Evolutionary conservation across 2,797 vertebrate genomes (phyloP), one percentile per base, ranked within the genome.

Genomic region (Okamejei kenojei): DNA sequence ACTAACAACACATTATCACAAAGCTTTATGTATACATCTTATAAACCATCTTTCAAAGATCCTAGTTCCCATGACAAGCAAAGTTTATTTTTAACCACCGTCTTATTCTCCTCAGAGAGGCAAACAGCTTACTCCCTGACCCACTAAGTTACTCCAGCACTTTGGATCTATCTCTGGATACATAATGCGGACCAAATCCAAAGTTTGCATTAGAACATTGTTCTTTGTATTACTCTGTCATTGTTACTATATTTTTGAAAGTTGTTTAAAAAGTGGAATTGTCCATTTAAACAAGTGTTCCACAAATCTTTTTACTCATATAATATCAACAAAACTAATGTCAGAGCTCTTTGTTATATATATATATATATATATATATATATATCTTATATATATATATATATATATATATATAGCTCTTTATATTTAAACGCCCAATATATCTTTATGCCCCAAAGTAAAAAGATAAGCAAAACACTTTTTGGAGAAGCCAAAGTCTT

Each of bases 51-150:
- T 68, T 74, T 54, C 38, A 74, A 74, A 74, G 11, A 92, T 58
- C 90, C 71, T 92, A 92, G 21, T 68, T 13, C 71, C 68, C 71
- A 54, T 11, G 35, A 26, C 71, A 76, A 92, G 90, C 90, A 92
- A 92, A 92, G 71, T 92, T 76, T 45, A 32, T 71, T 86, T 86
- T 86, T n/a, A 63, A 38, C 71, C 17, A 73, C 45, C 38, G 45
- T 74, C 6, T 91, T 29, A 29, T 74, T 35, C 90, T 11, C 23
- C 1, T 54, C 68, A 71, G 74, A 91, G n/a, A 74, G 35, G 68
- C 38, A 45, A 91, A 45, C 71, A 13, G 35, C 45, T 38, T 1
- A 38, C 38, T 38, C 38, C 38, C 38, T 45, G 45, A 45, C 45
- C 45, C 45, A 5, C 45, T 45, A 5, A 45, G 45, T 45, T 45